Conservation (phyloP, 2,113 vertebrate species). For the Platysteira castanea region DNA sequence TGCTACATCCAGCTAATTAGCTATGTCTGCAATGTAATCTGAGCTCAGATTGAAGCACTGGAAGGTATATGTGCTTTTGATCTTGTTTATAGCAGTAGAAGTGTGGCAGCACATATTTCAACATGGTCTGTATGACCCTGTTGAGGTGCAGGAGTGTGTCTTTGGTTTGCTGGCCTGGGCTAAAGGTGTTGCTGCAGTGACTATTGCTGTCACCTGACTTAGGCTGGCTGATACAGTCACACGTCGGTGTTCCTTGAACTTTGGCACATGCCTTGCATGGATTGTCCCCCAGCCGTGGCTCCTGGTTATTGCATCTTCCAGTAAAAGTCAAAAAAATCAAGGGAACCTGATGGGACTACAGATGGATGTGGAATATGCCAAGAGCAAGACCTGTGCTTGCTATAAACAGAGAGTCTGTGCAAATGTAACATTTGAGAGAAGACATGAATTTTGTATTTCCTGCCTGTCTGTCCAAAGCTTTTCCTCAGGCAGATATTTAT, state of each 20-base stretch:
- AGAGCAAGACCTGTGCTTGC: neutral
- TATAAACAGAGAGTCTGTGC: slow-evolving; percentile 4
- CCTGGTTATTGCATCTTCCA: neutral
- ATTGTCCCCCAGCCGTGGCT: neutral
- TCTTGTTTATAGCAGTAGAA: neutral
- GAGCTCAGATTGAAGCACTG: neutral
- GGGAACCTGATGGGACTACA: neutral
- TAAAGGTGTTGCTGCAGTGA: neutral
- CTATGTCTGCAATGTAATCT: neutral
- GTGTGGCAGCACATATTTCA: neutral
- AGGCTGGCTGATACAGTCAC: neutral
- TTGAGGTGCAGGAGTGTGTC: neutral
- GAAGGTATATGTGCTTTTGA: neutral
- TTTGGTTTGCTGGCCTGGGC: neutral
- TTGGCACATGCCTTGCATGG: neutral
- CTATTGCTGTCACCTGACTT: neutral
- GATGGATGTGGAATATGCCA: neutral
- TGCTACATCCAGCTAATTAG: neutral
- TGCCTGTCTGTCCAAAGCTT: neutral
- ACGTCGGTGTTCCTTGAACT: neutral
- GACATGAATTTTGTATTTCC: neutral
- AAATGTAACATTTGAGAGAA: slow-evolving; percentile 32
- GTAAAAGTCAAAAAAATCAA: neutral
- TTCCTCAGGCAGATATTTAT: neutral
- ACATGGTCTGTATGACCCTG: neutral